Base-by-base conservation (phyloP, 2,113 vertebrate species). In the Stegastes partitus region DNA sequence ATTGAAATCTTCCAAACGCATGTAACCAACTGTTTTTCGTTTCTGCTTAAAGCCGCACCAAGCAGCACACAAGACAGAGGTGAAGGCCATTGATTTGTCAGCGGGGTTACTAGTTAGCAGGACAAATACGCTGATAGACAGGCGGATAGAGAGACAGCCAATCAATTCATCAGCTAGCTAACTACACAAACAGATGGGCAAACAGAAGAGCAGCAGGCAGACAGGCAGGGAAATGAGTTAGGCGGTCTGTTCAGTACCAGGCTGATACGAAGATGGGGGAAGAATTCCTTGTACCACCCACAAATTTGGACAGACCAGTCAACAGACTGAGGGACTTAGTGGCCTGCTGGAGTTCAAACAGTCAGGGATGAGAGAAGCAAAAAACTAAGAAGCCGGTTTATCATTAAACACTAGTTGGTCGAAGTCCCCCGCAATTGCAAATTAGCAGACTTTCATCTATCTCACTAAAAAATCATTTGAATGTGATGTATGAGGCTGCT, bases 101-200 rank as follows among this genome's bases (percentile, higher is more conserved):
- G 67, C 66, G 45, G 49, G 53, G 74, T 67, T 51, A 57, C 51
- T 64, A 69, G 67, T 65, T 85, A 66, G 55, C 19, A 5, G 47
- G 66, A 83, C 47, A 81, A 65, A 62, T 75, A 76, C 23, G 69
- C 66, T 66, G 77, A 39, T 78, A 79, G 66, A 81, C 58, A 67
- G 68, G 69, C 59, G 58, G 67, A 85, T 50, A 50, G 50, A 51
- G 31, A 68, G 76, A 80, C 50, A 74, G 49, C 31, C 64, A 61
- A 70, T 83, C 64, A 80, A 66, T 83, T 74, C 39, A 74, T 34
- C 76, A 74, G 76, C 56, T 66, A 72, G 55, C 50, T 55, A 85
- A 70, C 76, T 63, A 37, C 64, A 82, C 65, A 68, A 74, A 26
- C 68, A 75, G 75, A 51, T 11, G 11, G 42, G 3, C 39, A 79